Evolutionary conservation across 2,797 vertebrate species (phyloP), one percentile per base, ranked within the genome.

Genomic region (Enteromius anoplus): DNA sequence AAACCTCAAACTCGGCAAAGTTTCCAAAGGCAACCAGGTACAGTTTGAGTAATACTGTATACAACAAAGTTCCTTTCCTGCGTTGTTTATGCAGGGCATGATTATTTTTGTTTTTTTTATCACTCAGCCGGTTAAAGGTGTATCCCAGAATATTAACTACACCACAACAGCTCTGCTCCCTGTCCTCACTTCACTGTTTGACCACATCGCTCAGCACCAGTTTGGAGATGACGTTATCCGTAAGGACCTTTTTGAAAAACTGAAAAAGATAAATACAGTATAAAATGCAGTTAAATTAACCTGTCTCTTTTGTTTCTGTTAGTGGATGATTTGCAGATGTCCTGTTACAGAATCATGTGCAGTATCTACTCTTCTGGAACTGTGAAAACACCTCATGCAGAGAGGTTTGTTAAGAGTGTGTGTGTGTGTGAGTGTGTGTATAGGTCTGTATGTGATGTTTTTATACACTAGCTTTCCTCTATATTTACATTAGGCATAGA

Each of bases 321-420:
- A 98, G 97, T 98, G 94, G 97, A 99, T 37, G 97, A 98, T 19
- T 95, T 99, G 6, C 97, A 99, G 91, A 97, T 98, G 87, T 98
- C 97, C 29, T 99, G 97, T 85, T 99, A 99, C 90, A 96, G 97
- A 84, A 98, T 96, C 12, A 96, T 98, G 89, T 97, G 97, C 85
- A 98, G 97, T 85, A 98, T 99, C 89, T 99, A 99, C 91, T 98
- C 97, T 2, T 91, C 98, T 70, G 97, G 97, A n/a, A 98, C 96
- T 1, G 96, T 97, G 78, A 96, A 96, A 90, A 98, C 96, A 85
- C 93, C 96, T 82, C 97, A 98, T 2, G 97, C 98, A 80, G 97
- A 98, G 89, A 96, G 96, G 97, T 98, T 93, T 93, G 91, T 40
- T 26, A 32, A 3, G 19, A 51, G 29, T 51, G 70, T 69, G n/a